Evolutionary conservation across 2,113 vertebrate genomes (phyloP), one percentile per base, ranked within the genome.

Genomic region (Mixornis gularis): DNA sequence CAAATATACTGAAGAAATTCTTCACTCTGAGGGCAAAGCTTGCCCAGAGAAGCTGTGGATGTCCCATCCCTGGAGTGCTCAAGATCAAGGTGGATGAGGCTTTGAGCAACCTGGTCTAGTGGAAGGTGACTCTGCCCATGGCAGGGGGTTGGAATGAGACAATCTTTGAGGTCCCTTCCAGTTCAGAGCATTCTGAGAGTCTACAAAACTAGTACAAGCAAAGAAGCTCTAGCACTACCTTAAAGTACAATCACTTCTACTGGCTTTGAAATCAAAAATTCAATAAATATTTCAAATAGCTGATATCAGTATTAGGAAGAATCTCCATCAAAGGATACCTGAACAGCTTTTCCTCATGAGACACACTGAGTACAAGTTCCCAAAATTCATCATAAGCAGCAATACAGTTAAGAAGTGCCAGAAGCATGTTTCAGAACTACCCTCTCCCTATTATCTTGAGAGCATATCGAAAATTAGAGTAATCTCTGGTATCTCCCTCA

Each of bases 71-170:
- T 40, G 38, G 12, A 59, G 7, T 30, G 48, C 20, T 55, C 40
- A 40, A 40, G 34, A 12, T 7, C 29, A 63, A 27, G 48, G 7
- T 7, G 16, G 44, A 66, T 19, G 44, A n/a, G 7, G 12, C 9
- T 43, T 16, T 52, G 44, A 73, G 38, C 12, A 52, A 19, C 18
- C 32, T n/a, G 59, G 16, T 20, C 13, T 26, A 66, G 24, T 21
- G 38, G 29, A 52, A 59, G 29, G 52, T n/a, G 24, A 17, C 38
- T 11, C 44, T 66, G 52, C 6, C n/a, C n/a, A 20, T 1, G 18
- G 68, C 68, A 52, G 13, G 17, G 4, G 1, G 6, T 3, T 81
- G 38, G 29, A 66, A 66, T 0, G 0, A 29, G 15, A 51, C 8
- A 10, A 46, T 29, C 24, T 58, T 25, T 11, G 24, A 44, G 16